phyloP scores from a whole-genome alignment of 2,888 invertebrate species.

The Leptopilina myrica region DNA sequence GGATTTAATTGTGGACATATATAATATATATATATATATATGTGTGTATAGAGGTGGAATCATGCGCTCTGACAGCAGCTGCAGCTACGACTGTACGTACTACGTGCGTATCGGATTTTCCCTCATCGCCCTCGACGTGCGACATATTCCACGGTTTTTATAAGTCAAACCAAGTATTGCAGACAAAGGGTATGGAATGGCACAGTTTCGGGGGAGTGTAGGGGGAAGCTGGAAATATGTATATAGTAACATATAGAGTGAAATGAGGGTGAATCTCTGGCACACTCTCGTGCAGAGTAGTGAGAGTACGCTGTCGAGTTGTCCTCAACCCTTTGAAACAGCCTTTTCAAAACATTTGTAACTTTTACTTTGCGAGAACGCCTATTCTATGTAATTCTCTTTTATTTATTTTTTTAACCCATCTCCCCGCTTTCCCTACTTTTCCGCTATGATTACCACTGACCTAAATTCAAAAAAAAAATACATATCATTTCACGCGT shows the following conservation, averaged over 20 bases:
- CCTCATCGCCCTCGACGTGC: background rate
- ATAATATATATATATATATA: background rate
- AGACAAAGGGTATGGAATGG: background rate
- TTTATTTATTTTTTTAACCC: constrained; percentile 11
- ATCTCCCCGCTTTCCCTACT: background rate
- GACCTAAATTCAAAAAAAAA: background rate
- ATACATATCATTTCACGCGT: too few species aligned
- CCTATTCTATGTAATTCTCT: background rate
- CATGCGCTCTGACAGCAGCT: constrained; percentile 2
- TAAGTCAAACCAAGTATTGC: constrained; percentile 10
- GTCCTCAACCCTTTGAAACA: constrained; percentile 9
- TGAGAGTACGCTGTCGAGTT: constrained; percentile 17
- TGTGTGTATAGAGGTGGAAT: background rate
- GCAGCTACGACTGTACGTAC: background rate
- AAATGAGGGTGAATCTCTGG: constrained; percentile 16
- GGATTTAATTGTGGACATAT: background rate
- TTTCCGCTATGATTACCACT: background rate
- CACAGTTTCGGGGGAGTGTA: background rate
- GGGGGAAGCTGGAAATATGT: background rate
- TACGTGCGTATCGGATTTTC: constrained; percentile 32
- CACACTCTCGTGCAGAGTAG: constrained; percentile 15
- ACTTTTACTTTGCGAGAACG: constrained; percentile 5
- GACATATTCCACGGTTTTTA: constrained; percentile 22
- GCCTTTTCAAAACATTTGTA: constrained; percentile 26
- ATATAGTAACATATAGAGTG: background rate